Percentiles rank a stretch among this genome's conserved stretches.
phyloP scores from a whole-genome alignment of 2,888 invertebrate species.

The Heteropelma amictum region DNA sequence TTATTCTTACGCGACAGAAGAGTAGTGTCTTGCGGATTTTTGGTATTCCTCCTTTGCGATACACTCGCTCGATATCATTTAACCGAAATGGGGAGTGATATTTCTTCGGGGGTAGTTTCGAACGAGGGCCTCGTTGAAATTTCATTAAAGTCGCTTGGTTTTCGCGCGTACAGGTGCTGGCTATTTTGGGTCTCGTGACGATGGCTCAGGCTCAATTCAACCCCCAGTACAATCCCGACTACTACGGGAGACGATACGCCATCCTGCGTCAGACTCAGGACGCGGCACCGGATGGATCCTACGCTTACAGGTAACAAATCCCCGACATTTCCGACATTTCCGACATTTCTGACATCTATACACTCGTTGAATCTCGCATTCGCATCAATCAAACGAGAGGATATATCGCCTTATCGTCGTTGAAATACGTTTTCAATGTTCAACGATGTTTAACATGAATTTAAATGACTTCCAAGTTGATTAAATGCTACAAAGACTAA shows the following conservation, averaged over 20 bases:
- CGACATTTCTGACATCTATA: neutral
- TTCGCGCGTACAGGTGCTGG: conserved; percentile 57
- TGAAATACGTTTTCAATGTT: neutral
- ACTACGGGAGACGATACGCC: conserved; percentile 70
- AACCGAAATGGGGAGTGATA: neutral
- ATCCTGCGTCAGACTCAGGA: conserved; percentile 74
- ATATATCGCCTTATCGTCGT: no score
- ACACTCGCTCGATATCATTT: no score
- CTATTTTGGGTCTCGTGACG: conserved; percentile 62
- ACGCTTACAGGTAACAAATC: conserved; percentile 71
- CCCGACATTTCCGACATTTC: neutral
- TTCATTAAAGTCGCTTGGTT: neutral
- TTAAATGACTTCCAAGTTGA: conserved; percentile 36
- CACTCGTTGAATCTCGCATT: neutral
- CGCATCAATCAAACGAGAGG: neutral
- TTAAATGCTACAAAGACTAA: conserved; percentile 32
- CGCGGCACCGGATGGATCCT: conserved; percentile 73
- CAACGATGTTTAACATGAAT: neutral
- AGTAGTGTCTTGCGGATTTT: no score
- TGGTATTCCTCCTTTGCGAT: no score
- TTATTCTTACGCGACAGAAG: no score
- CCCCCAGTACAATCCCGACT: conserved; percentile 63
- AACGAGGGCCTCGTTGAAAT: neutral
- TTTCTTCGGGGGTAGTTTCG: neutral
- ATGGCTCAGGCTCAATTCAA: conserved; percentile 64